phyloP scores from a whole-genome alignment of 2,113 vertebrate genomes.

The Nothoprocta pentlandii region DNA sequence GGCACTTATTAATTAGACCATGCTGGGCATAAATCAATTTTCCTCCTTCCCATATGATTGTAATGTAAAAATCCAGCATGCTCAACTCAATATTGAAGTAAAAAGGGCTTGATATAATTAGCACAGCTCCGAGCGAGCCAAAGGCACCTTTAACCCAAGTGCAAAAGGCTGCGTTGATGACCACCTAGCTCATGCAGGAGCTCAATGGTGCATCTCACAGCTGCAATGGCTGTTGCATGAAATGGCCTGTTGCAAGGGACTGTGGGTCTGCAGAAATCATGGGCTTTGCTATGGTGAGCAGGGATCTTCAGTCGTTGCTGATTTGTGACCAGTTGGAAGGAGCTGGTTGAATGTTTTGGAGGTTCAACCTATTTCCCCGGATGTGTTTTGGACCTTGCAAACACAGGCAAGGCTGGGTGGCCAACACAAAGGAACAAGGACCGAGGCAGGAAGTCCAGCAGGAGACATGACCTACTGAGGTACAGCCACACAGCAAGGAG shows the following conservation, averaged over 20 bases:
- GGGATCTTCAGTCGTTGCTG: neutral
- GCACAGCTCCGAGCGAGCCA: fast-evolving
- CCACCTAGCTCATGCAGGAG: neutral
- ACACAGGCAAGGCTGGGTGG: neutral
- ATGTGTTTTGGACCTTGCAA: neutral
- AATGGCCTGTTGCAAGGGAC: neutral
- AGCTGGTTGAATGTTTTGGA: neutral
- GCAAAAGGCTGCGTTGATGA: neutral
- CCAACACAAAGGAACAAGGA: neutral
- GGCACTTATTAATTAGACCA: neutral
- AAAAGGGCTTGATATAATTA: neutral
- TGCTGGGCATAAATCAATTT: neutral
- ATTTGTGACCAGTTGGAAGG: neutral
- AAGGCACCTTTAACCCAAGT: neutral
- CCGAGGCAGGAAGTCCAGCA: neutral
- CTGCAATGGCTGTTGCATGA: neutral
- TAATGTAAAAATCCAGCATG: neutral
- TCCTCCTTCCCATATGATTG: neutral
- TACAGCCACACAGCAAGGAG: too few relatives aligned
- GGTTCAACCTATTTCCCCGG: neutral
- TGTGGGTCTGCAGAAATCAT: neutral
- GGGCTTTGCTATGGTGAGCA: neutral
- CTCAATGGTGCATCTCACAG: neutral
- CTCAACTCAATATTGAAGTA: fast-evolving
- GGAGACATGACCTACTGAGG: too few relatives aligned